These are phyloP conservation scores for Lates calcarifer DNA, from an alignment of 2,113 vertebrate species.

Conservation along the genomic window DNA sequence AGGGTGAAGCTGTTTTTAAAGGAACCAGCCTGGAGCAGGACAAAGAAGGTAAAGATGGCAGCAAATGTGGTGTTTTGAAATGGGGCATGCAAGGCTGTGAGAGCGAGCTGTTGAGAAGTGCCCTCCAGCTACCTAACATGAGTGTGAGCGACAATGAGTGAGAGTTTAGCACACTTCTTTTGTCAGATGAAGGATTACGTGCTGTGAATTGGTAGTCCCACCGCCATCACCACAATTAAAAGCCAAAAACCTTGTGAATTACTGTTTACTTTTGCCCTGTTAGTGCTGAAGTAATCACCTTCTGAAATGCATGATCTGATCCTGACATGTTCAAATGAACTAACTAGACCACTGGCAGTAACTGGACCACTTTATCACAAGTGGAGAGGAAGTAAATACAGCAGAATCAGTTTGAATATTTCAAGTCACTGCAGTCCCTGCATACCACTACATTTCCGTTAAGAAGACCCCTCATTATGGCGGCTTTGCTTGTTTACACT, in stretches of 20 bases:
- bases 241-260: slow-evolving; percentile 28
- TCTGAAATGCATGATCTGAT: slow-evolving; percentile 31
- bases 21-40: slow-evolving; percentile 43
- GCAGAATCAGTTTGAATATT: not conserved
- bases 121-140: slow-evolving; percentile 67
- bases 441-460: too few relatives aligned
- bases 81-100: slow-evolving; percentile 57
- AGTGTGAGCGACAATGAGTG: slow-evolving; percentile 60
- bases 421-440: too few relatives aligned
- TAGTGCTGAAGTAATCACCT: slow-evolving; percentile 44
- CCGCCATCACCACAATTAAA: slow-evolving; percentile 49
- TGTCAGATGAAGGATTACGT: slow-evolving; percentile 62
- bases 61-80: slow-evolving; percentile 71
- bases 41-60: slow-evolving; percentile 77
- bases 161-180: slow-evolving; percentile 64
- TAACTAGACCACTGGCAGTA: not conserved
- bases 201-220: slow-evolving; percentile 51
- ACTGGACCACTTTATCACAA: not conserved
- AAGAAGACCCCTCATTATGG: too few relatives aligned
- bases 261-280: slow-evolving; percentile 36
- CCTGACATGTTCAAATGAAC: slow-evolving; percentile 3
- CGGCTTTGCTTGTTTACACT: too few relatives aligned
- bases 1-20: slow-evolving; percentile 34
- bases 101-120: slow-evolving; percentile 65
- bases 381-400: not conserved